Percentiles rank a stretch among this genome's conserved stretches.
phyloP scores from a whole-genome alignment of 2,113 vertebrate genomes.

The Leptocoma aspasia region DNA sequence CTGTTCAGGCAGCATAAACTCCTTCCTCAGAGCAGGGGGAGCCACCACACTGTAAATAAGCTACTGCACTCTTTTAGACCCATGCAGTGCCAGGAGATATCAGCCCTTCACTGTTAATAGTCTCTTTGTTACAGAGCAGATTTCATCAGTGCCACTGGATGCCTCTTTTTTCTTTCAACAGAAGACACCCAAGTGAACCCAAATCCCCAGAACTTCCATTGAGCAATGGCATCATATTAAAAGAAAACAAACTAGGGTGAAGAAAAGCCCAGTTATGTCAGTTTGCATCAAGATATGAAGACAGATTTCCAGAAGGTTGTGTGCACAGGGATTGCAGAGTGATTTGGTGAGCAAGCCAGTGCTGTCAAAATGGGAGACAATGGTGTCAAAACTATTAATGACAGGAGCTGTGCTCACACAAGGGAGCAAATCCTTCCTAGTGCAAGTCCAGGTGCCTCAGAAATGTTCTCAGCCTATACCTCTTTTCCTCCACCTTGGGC shows the following conservation, averaged over 20 bases:
- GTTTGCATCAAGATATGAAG: not conserved
- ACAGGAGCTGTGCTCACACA: not conserved
- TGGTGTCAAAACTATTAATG: not conserved
- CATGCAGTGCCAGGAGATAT: not conserved
- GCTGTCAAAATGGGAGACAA: slow-evolving; percentile 24
- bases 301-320: slow-evolving; percentile 3
- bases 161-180: slow-evolving; percentile 7
- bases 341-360: not conserved
- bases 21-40: not conserved
- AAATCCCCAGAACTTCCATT: not conserved
- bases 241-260: not conserved
- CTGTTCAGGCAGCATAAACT: not conserved
- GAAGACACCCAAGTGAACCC: not conserved
- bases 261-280: not conserved
- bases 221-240: slow-evolving; percentile 3
- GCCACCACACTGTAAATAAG: not conserved
- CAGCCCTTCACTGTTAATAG: not conserved
- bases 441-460: slow-evolving; percentile 13
- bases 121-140: not conserved
- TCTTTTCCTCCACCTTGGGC: not conserved
- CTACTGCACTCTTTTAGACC: not conserved
- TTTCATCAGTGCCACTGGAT: not conserved
- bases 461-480: not conserved
- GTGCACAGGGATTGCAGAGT: not conserved
- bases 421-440: slow-evolving; percentile 13